Evolutionary conservation across 2,113 vertebrate genomes (phyloP).

Genomic region (Synodontis membranacea): DNA sequence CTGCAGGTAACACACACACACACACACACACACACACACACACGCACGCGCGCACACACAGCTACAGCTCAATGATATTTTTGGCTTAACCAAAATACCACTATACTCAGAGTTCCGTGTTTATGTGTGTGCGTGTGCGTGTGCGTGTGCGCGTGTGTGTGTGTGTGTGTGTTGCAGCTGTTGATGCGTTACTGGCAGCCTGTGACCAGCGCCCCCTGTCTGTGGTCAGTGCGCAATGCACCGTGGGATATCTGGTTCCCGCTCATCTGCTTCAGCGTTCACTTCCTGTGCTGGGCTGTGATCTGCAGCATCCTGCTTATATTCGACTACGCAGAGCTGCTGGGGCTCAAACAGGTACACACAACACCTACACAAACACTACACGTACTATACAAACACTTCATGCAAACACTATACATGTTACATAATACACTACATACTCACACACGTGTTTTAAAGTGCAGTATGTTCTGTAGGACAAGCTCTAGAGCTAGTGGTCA

Average conservation of each 20-base stretch:
- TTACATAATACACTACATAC: background rate
- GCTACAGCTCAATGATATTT: background rate
- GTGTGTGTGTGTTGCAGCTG: constrained; percentile 63
- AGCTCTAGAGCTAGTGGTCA: background rate
- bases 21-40: background rate
- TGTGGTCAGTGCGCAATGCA: constrained; percentile 80
- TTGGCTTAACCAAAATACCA: background rate
- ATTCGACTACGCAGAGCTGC: constrained; percentile 86
- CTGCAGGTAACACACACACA: constrained; percentile 77
- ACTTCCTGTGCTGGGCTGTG: constrained; percentile 85
- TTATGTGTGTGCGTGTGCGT: background rate
- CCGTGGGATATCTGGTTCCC: constrained; percentile 85
- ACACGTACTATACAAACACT: too few relatives aligned
- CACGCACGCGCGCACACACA: background rate
- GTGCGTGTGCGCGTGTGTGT: constrained; percentile 4
- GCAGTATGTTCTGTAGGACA: background rate
- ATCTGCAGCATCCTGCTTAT: constrained; percentile 89
- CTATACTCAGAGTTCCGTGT: background rate
- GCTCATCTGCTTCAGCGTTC: constrained; percentile 82
- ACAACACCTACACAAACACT: background rate
- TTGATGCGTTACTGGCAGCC: constrained; percentile 83
- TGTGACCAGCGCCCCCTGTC: constrained; percentile 75
- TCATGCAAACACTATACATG: background rate
- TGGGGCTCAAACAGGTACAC: constrained; percentile 88
- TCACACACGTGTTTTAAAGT: background rate